Base-by-base conservation (phyloP, 2,113 vertebrate genomes). In the Spizaetus ornatus region DNA sequence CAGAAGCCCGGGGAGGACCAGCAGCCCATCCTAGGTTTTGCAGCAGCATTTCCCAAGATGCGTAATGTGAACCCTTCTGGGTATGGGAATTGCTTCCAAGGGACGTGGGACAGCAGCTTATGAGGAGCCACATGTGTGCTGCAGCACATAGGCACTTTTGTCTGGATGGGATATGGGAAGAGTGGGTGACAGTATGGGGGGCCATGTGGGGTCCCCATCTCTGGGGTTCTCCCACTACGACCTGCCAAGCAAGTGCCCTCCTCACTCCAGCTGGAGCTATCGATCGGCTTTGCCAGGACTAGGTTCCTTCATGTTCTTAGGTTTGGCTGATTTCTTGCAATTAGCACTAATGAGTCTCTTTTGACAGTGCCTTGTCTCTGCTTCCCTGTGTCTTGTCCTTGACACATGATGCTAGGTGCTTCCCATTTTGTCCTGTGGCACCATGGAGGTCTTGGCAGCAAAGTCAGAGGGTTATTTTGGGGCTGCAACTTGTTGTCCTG, bases 281-380 rank as follows among this genome's bases (percentile, higher is more conserved):
- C 3, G 7, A 0, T 27, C 2, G 5, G 53, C 86, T 91, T 73
- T 84, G 80, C 67, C 59, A 78, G 76, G 23, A 47, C 66, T 65
- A n/a, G 52, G 18, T 8, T 86, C 82, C 88, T 88, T 78, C 72
- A 6, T 3, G 55, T 50, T 90, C 55, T 62, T 77, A 56, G 78
- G 38, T 90, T 62, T 58, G 63, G 59, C 81, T 42, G 70, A 36
- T 71, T 84, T 62, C 42, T 89, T 89, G 91, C 95, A 96, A 93
- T 89, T 96, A 95, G 61, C 65, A 87, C 36, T 82, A 89, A 95
- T 96, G 82, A 94, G 56, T 90, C 88, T 95, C 67, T 92, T 82
- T 74, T 86, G 93, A 88, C 93, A 96, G 67, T 59, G 80, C 83
- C 71, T 77, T 80, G 71, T 90, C 88, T 71, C 71, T 88, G 8